Evolutionary conservation across 2,797 vertebrate genomes (phyloP).

Genomic region (Sarcoramphus papa): DNA sequence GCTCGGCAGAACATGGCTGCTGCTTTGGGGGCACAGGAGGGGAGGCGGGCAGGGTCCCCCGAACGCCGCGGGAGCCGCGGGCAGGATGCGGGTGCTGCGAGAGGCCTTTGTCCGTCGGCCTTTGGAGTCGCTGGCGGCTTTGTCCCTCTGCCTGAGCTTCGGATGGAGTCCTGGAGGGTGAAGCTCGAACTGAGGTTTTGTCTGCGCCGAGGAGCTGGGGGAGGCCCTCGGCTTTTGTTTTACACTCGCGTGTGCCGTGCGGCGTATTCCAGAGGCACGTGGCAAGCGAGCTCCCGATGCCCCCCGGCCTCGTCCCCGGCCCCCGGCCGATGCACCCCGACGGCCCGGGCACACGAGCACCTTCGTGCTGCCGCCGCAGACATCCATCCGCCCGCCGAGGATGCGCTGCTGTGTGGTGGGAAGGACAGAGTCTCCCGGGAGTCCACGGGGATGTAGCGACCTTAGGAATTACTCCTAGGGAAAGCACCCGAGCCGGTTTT

Average conservation of each 20-base stretch:
- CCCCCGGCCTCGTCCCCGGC: neutral
- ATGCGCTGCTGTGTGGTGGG: neutral
- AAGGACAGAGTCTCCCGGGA: neutral
- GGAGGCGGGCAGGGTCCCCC: neutral
- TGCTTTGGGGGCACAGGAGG: neutral
- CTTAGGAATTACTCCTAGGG: neutral
- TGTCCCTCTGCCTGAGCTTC: neutral
- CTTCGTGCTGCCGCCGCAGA: neutral
- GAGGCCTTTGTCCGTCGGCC: neutral
- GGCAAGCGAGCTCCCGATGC: neutral
- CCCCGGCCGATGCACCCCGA: neutral
- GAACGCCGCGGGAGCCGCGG: accelerated
- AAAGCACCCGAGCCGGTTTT: neutral
- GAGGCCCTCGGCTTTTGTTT: neutral
- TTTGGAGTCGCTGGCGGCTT: neutral
- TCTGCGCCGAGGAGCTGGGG: neutral
- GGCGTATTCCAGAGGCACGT: neutral
- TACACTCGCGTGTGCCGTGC: neutral
- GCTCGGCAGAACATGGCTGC: neutral
- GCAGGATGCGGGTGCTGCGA: neutral
- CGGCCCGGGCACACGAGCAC: accelerated
- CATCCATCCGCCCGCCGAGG: neutral
- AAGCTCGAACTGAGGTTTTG: neutral
- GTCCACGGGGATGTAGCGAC: neutral
- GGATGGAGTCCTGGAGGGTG: neutral